These are phyloP conservation scores for Pyrgilauda ruficollis DNA, from an alignment of 2,113 vertebrate genomes.

Conservation along the genomic window DNA sequence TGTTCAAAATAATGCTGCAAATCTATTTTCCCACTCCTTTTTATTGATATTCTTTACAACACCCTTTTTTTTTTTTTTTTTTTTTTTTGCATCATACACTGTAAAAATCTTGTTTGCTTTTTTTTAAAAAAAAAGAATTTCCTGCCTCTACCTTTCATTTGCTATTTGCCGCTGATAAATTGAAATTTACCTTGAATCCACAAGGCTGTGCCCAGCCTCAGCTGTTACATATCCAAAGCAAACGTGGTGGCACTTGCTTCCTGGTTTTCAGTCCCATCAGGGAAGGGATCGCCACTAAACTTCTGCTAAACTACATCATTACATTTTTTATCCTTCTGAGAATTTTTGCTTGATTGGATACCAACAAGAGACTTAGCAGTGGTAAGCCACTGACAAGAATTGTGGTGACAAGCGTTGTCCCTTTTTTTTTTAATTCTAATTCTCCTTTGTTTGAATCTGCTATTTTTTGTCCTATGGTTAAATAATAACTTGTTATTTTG, in stretches of 20 bases:
- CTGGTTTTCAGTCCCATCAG: neutral
- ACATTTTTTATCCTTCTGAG: neutral
- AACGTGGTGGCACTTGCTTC: neutral
- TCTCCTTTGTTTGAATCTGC: fast-evolving
- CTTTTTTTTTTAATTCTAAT: neutral
- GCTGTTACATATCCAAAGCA: neutral
- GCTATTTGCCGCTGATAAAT: neutral
- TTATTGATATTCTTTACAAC: neutral
- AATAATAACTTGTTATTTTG: neutral
- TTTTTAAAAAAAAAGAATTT: neutral
- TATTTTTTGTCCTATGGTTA: neutral
- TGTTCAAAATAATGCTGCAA: neutral
- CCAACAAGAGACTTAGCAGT: neutral
- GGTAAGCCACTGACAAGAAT: neutral
- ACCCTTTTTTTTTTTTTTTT: neutral
- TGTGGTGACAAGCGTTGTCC: neutral
- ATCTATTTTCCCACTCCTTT: neutral
- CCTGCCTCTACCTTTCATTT: neutral
- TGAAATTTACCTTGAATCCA: neutral
- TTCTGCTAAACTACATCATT: neutral
- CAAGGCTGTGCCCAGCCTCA: neutral
- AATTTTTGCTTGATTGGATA: neutral
- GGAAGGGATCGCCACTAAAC: neutral
- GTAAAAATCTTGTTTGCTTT: neutral
- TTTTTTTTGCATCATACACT: neutral